Base-by-base conservation (phyloP, 2,113 vertebrate genomes). In the Naja naja region DNA sequence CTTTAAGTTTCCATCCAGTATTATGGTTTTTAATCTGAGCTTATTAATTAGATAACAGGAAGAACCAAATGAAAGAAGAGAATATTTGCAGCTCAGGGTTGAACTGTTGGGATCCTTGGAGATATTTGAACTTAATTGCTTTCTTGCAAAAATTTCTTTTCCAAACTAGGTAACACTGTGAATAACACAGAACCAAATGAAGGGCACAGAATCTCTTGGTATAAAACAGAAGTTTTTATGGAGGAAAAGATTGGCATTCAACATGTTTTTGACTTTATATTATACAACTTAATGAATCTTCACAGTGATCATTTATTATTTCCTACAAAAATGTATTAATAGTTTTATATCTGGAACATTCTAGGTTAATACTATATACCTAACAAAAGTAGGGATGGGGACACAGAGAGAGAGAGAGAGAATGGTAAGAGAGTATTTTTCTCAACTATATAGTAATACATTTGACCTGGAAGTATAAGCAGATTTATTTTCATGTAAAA, bases 261-360 rank as follows among this genome's bases (percentile, higher is more conserved):
- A 95, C 74, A 85, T 91, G 91, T 93, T 69, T 52, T 88, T 88
- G 18, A 18, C 55, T 23, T 64, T 43, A 94, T 88, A 90, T 95
- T 64, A 86, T 94, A 88, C 90, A 85, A 91, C 54, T 90, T 92
- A 91, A 92, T 90, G 91, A 93, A 93, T 94, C 95, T 92, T 30
- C 93, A 69, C 25, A 55, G 56, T 0, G 27, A 95, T 92, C 56
- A 92, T 92, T 94, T 92, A 25, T 58, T 81, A 91, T 94, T 91
- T 94, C 85, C 92, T 94, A 53, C 86, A 96, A 94, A 81, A 95
- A 93, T 94, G 89, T 91, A 97, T 7, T 64, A 22, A 45, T 81
- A 74, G 90, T 89, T 96, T 85, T 88, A 85, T 91, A 94, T 55
- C 93, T 85, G 81, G 86, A 88, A 90, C 91, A 86, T 96, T 94